Evolutionary conservation across 2,797 vertebrate genomes (phyloP).

Genomic region (Gambelia wislizenii): DNA sequence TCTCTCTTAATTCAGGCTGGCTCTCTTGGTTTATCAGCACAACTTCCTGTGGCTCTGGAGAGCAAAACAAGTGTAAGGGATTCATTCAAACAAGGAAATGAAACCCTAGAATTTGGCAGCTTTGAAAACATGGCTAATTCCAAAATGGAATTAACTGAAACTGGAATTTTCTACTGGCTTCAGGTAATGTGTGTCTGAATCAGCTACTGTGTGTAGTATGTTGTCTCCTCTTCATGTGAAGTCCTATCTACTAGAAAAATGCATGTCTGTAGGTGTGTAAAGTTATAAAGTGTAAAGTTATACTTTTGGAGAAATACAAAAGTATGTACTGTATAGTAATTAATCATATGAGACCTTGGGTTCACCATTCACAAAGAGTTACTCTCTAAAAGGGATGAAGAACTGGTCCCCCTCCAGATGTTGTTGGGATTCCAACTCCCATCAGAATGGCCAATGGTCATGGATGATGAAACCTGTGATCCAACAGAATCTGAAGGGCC

Average conservation of each 20-base stretch:
- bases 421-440: not conserved
- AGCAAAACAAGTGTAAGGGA: not conserved
- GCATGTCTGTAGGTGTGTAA: not conserved
- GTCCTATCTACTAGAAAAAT: not conserved
- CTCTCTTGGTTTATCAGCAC: not conserved
- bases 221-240: not conserved
- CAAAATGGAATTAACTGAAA: not conserved
- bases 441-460: not conserved
- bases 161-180: not conserved
- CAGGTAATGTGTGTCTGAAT: not conserved
- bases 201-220: not conserved
- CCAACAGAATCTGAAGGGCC: not conserved
- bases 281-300: constrained; percentile 4
- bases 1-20: not conserved
- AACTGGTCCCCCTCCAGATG: not conserved
- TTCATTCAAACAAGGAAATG: not conserved
- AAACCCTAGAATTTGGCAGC: not conserved
- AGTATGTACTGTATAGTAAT: not conserved
- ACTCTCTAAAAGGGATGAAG: not conserved
- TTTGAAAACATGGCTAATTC: not conserved
- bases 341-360: not conserved
- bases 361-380: not conserved
- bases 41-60: not conserved
- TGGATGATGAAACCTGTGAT: not conserved
- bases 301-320: not conserved